Base-by-base conservation (phyloP, 2,797 vertebrate genomes). In the Poeciliopsis paucimaculata region DNA sequence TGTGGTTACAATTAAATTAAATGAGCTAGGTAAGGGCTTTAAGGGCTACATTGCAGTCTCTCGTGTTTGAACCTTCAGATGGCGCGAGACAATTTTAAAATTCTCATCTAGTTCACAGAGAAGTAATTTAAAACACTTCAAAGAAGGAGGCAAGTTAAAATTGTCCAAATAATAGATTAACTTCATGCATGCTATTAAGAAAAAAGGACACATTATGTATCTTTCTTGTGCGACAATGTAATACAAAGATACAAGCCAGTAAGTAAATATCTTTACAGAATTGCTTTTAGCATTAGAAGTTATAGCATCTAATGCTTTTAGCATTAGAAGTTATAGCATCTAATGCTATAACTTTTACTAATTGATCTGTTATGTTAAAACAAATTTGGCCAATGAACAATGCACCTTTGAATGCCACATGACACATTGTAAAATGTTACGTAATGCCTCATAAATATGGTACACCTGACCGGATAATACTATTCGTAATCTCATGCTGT, bases 1-100 rank as follows among this genome's bases (percentile, higher is more conserved):
- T 91, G 87, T 87, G 57, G 78, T 84, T 87, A 87, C 87, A 88
- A 93, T 90, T 91, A 75, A 90, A 92, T 90, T 83, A 81, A 88
- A 93, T 86, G 86, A 90, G 88, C 84, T 83, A 90, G 87, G 85
- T 91, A 92, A 90, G 89, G 73, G 73, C 79, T 88, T 82, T 64
- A 34, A 64, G 60, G 13, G 18, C 8, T n/a, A 11, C 23, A 2
- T 15, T 43, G n/a, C 82, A 85, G 76, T 15, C 80, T 80, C 20
- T 13, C 83, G 31, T 75, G 2, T n/a, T 43, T 41, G 15, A 72
- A 72, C 26, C 15, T n/a, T 72, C 23, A 45, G 12, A 71, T 45
- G n/a, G 41, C 26, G 16, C 1, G 8, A 6, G 26, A 71, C 28
- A 5, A n/a, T 15, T 70, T 72, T 3, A 72, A 71, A 15, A 20